Evolutionary conservation across 2,888 invertebrate genomes (phyloP), one percentile per base, ranked within the genome.

Genomic region (Thereva nobilitata): DNA sequence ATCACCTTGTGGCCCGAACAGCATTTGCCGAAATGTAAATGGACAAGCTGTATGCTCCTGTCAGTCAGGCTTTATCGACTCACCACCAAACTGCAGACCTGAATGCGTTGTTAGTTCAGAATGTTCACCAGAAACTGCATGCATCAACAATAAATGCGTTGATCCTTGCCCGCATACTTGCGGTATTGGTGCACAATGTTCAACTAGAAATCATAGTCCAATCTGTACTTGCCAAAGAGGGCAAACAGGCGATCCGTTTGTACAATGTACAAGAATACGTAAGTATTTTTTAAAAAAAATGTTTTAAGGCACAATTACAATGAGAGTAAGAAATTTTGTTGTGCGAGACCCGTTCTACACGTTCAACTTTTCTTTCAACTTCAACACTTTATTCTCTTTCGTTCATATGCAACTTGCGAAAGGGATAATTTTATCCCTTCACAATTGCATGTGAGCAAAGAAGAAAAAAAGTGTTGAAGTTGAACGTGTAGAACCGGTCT

Each of bases 121-220:
- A 82, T 95, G 95, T 79, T 86, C 91, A 34, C 78, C 85, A 9
- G 90, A 92, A 68, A 87, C 89, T 72, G 93, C 94, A 12, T 95
- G 95, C 74, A 84, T 93, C 44, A 91, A 92, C 77, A 90, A 90
- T 74, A 90, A 89, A 80, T 95, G 95, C 77, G 86, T 89, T 7
- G 92, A 95, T 82, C 94, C 95, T 45, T 95, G 95, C 75, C 89
- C 90, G 9, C 90, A 92, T 72, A 92, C 92, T 0, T 94, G 94
- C 77, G 94, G 94, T n/a, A 83, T 91, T 59, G 87, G 89, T 73
- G 93, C 94, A 2, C 87, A 90, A 72, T 95, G 95, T 75, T 86
- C 87, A 55, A 89, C 90, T 0, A 89, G 88, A 76, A 92, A 93
- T 77, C 93, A 94, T 78, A 92, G 90, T 75, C 93, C 93, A 3